phyloP scores from a whole-genome alignment of 92 coral and sea anemone genomes.

The Chrysogorgia sp. region DNA sequence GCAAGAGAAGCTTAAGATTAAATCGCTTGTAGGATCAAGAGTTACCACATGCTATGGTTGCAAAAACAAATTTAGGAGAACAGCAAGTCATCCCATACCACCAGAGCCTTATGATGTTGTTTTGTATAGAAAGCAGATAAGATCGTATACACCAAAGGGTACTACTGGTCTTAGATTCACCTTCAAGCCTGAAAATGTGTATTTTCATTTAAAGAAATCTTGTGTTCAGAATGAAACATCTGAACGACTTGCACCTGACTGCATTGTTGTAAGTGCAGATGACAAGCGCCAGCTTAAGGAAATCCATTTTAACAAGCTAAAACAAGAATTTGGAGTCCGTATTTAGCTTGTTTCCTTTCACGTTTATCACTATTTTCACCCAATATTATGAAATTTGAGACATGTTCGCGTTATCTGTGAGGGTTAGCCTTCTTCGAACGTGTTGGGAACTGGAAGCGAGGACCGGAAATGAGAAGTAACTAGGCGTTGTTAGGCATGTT shows the following conservation, averaged over 20 bases:
- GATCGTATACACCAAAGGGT: slow-evolving; percentile 51
- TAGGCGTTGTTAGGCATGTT: too few species aligned
- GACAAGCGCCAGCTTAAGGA: slow-evolving; percentile 43
- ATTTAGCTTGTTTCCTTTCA: slow-evolving; percentile 16
- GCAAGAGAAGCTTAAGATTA: slow-evolving; percentile 12
- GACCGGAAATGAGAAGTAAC: too few species aligned
- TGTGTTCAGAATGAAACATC: slow-evolving; percentile 51
- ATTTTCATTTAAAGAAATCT: slow-evolving; percentile 49
- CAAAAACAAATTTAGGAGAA: slow-evolving; percentile 8
- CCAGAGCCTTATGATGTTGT: slow-evolving; percentile 58
- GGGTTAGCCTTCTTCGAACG: too few species aligned
- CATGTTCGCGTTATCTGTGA: too few species aligned
- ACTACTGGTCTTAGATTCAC: slow-evolving; percentile 39
- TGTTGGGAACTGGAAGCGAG: too few species aligned
- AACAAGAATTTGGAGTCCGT: slow-evolving; percentile 57
- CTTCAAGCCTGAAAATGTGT: slow-evolving; percentile 51
- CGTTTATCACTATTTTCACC: too few species aligned
- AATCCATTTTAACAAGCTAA: slow-evolving; percentile 42
- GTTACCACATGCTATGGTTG: slow-evolving; percentile 55
- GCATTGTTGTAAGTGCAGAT: slow-evolving; percentile 36
- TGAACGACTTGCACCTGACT: slow-evolving; percentile 42
- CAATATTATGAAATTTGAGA: too few species aligned
- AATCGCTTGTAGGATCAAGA: slow-evolving; percentile 50
- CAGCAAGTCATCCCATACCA: slow-evolving; percentile 11
- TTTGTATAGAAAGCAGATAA: slow-evolving; percentile 45